These are phyloP conservation scores for Melinaea menophilus DNA, from an alignment of 2,888 invertebrate genomes.

Conservation along the genomic window DNA sequence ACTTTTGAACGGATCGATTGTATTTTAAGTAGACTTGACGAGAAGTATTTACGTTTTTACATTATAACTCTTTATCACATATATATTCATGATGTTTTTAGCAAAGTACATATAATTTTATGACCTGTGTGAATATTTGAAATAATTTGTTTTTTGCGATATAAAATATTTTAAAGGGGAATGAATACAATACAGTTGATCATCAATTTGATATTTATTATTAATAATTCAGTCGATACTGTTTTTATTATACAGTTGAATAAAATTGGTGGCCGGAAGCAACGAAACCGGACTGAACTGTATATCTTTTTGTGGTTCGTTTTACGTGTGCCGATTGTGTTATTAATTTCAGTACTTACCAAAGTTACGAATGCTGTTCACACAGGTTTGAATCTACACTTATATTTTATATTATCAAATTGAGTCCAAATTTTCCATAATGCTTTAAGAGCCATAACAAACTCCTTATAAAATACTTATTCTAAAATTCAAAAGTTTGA, in stretches of 20 bases:
- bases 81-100: too few species aligned
- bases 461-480: neutral
- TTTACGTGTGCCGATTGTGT: slow-evolving; percentile 32
- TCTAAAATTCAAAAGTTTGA: too few species aligned
- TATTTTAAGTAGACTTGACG: neutral
- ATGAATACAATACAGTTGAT: neutral
- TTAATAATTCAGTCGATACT: slow-evolving; percentile 22
- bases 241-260: slow-evolving; percentile 26
- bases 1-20: neutral
- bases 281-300: slow-evolving; percentile 31
- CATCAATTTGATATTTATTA: slow-evolving; percentile 6
- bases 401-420: neutral
- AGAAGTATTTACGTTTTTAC: neutral
- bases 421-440: too few species aligned
- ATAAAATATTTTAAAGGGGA: neutral
- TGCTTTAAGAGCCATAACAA: too few species aligned
- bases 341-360: slow-evolving; percentile 25
- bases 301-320: slow-evolving; percentile 30
- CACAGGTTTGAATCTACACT: neutral
- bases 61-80: neutral
- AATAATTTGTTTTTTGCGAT: too few species aligned
- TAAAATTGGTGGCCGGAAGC: slow-evolving; percentile 29
- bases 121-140: neutral
- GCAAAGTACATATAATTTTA: neutral
- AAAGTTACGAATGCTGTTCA: slow-evolving; percentile 25